phyloP scores from a whole-genome alignment of 2,888 invertebrate genomes.

The Spilarctia lutea region DNA sequence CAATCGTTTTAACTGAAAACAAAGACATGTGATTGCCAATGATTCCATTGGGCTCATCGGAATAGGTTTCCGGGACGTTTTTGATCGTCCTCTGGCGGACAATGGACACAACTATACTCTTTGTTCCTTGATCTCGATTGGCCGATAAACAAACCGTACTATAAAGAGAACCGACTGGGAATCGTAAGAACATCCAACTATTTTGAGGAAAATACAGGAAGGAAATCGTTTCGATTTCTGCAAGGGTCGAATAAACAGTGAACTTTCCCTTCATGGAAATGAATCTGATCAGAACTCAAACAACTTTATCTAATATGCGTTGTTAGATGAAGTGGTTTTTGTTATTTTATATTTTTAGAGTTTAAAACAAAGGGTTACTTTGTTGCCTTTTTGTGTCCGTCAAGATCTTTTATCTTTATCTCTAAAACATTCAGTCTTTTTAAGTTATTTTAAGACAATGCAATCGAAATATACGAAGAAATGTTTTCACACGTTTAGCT shows the following conservation, averaged over 20 bases:
- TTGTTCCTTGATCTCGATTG: conserved; percentile 65
- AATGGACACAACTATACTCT: conserved; percentile 60
- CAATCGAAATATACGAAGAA: not conserved
- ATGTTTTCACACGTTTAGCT: not conserved
- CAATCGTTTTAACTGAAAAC: conserved; percentile 44
- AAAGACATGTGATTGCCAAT: conserved; percentile 43
- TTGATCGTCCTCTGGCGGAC: conserved; percentile 59
- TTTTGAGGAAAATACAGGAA: conserved; percentile 64
- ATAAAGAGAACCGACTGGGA: conserved; percentile 66
- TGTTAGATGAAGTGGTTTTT: conserved; percentile 8
- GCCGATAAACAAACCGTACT: conserved; percentile 68
- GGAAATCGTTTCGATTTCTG: conserved; percentile 56
- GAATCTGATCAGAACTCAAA: conserved; percentile 54
- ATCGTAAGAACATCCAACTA: conserved; percentile 57
- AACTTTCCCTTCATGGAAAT: conserved; percentile 56
- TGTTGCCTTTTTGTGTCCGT: not conserved
- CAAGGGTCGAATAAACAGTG: conserved; percentile 54
- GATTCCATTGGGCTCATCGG: conserved; percentile 49
- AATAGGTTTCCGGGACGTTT: conserved; percentile 63
- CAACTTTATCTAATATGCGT: conserved; percentile 40
- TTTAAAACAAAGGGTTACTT: not conserved
- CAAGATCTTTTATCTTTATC: not conserved
- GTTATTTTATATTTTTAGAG: not conserved
- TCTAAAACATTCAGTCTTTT: not conserved
- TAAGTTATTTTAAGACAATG: not conserved